phyloP scores from a whole-genome alignment of 2,797 vertebrate species.

The Enteromius afrohamiltoni region DNA sequence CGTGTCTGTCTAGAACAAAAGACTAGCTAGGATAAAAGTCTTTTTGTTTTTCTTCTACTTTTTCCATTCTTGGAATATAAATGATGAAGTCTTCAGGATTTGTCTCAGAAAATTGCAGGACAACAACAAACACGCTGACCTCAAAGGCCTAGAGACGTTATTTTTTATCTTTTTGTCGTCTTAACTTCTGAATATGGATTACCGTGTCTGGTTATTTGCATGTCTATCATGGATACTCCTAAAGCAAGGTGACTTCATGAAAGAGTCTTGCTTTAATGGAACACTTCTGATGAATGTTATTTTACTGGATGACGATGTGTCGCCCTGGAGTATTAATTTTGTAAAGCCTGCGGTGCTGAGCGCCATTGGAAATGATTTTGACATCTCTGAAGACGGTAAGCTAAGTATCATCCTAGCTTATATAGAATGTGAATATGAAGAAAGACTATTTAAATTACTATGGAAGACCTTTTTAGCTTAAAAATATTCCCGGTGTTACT shows the following conservation, averaged over 20 bases:
- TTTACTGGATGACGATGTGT: slow-evolving; percentile 82
- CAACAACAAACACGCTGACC: not conserved
- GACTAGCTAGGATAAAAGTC: not conserved
- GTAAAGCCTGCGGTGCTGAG: slow-evolving; percentile 72
- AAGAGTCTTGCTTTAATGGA: slow-evolving; percentile 62
- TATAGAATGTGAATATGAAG: too few relatives aligned
- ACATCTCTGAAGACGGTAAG: slow-evolving; percentile 64
- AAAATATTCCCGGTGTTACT: not conserved
- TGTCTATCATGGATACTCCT: slow-evolving; percentile 37
- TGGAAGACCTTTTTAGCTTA: not conserved
- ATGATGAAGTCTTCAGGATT: not conserved
- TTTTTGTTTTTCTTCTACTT: not conserved
- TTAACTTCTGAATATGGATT: slow-evolving; percentile 42
- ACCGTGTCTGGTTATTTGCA: slow-evolving; percentile 20
- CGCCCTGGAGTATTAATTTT: slow-evolving; percentile 73
- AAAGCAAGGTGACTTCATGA: slow-evolving; percentile 12
- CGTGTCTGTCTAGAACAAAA: not conserved
- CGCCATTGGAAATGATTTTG: slow-evolving; percentile 69
- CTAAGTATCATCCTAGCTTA: not conserved
- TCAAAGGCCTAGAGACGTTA: not conserved
- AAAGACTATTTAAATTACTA: not conserved
- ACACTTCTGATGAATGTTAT: slow-evolving; percentile 83
- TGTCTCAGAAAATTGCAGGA: not conserved
- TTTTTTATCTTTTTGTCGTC: not conserved
- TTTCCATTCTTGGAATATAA: not conserved